phyloP scores from a whole-genome alignment of 2,888 invertebrate species.

The Lasioglossum figueresi region DNA sequence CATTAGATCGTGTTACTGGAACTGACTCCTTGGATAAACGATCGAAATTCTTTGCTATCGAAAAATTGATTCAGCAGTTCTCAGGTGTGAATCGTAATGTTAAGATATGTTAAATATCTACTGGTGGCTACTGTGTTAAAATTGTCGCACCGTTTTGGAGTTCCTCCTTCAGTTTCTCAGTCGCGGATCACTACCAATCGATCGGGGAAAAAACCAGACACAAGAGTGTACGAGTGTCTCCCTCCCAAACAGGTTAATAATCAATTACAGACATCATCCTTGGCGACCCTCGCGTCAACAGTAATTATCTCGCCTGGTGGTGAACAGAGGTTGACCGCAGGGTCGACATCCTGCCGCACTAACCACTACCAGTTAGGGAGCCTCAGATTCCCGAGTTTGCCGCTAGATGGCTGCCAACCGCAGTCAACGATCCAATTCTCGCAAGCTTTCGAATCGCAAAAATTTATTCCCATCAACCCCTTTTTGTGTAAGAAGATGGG shows the following conservation, averaged over 20 bases:
- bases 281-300: not conserved
- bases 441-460: not conserved
- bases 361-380: not conserved
- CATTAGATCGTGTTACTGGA: not conserved
- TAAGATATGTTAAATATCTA: not conserved
- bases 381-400: not conserved
- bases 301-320: not conserved
- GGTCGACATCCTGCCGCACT: conserved; percentile 24
- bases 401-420: not conserved
- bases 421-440: not conserved
- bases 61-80: not conserved
- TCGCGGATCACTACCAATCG: not conserved
- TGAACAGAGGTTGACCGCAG: conserved; percentile 4
- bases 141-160: not conserved
- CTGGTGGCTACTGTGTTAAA: not conserved
- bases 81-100: not conserved
- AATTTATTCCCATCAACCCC: not conserved
- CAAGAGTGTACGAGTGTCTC: not conserved
- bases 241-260: not conserved
- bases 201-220: not conserved
- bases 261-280: conserved; percentile 22
- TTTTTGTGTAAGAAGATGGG: too few species aligned
- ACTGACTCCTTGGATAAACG: not conserved
- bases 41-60: not conserved
- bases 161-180: not conserved